Conservation (phyloP, 2,113 vertebrate species). For the Notothenia rossii region DNA sequence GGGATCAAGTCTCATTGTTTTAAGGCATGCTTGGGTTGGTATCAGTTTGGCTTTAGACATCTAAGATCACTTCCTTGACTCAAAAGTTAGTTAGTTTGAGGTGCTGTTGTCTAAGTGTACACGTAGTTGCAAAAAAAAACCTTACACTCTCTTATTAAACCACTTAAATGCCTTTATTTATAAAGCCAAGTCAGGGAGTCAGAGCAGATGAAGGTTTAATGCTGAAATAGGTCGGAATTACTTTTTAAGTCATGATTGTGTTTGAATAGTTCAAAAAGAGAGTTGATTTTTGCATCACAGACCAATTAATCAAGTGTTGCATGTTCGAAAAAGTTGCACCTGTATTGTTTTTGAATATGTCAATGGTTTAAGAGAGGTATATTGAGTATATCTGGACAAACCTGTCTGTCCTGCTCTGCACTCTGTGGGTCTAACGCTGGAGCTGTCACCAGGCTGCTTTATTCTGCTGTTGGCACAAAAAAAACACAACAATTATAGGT, state of each 20-base stretch:
- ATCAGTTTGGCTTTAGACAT: not conserved
- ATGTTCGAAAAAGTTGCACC: not conserved
- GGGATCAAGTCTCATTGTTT: not conserved
- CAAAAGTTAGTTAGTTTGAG: too few species aligned
- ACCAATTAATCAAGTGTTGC: not conserved
- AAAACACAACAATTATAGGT: conserved; percentile 46
- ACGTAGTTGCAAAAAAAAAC: too few species aligned
- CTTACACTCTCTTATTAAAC: too few species aligned
- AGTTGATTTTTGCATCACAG: too few species aligned
- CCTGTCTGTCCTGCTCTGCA: conserved; percentile 50
- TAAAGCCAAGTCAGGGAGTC: too few species aligned
- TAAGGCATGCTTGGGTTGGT: not conserved
- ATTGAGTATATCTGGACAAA: conserved; percentile 52
- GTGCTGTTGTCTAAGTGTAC: too few species aligned
- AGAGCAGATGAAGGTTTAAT: too few species aligned
- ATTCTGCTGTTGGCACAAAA: conserved; percentile 55
- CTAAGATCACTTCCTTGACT: not conserved
- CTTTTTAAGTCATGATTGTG: too few species aligned
- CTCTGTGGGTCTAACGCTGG: conserved; percentile 38
- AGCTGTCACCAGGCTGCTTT: conserved; percentile 42
- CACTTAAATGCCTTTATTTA: too few species aligned
- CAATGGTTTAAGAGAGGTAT: not conserved
- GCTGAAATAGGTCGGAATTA: too few species aligned
- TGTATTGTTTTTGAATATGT: conserved; percentile 3
- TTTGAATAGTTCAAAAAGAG: too few species aligned